phyloP scores from a whole-genome alignment of 2,888 invertebrate species.

The Isoperla grammatica region DNA sequence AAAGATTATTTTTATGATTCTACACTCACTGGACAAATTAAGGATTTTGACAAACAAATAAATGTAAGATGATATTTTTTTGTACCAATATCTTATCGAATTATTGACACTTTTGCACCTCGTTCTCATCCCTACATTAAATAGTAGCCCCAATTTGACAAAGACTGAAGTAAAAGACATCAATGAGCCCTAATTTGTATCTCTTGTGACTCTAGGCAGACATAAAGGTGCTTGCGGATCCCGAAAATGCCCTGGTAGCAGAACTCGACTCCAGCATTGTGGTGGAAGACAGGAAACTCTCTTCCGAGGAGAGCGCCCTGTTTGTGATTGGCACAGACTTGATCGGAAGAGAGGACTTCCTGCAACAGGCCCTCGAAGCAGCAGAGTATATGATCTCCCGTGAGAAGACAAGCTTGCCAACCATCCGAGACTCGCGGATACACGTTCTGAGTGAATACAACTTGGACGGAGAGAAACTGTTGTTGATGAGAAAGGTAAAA shows the following conservation, averaged over 20 bases:
- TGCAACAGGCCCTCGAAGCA: conserved; percentile 48
- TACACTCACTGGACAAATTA: no score
- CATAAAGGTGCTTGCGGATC: conserved; percentile 47
- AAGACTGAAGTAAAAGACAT: no score
- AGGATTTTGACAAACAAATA: no score
- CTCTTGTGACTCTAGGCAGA: no score
- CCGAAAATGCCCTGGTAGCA: conserved; percentile 41
- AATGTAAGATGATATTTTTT: no score
- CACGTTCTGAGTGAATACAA: conserved; percentile 41
- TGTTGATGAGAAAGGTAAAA: conserved; percentile 48
- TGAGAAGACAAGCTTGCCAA: conserved; percentile 50
- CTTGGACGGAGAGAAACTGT: conserved; percentile 49
- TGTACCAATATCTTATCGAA: no score
- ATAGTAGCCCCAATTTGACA: no score
- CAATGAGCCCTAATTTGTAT: no score
- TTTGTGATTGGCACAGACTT: conserved; percentile 51
- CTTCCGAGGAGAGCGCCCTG: conserved; percentile 46
- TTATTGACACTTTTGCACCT: no score
- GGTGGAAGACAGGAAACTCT: conserved; percentile 56
- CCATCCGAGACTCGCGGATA: conserved; percentile 36
- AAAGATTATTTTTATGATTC: no score
- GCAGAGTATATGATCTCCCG: conserved; percentile 58
- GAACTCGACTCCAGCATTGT: conserved; percentile 50
- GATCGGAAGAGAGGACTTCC: conserved; percentile 48
- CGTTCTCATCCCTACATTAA: no score